Base-by-base conservation (phyloP, 1,140 invertebrate genomes). In the Sweltsa coloradensis region DNA sequence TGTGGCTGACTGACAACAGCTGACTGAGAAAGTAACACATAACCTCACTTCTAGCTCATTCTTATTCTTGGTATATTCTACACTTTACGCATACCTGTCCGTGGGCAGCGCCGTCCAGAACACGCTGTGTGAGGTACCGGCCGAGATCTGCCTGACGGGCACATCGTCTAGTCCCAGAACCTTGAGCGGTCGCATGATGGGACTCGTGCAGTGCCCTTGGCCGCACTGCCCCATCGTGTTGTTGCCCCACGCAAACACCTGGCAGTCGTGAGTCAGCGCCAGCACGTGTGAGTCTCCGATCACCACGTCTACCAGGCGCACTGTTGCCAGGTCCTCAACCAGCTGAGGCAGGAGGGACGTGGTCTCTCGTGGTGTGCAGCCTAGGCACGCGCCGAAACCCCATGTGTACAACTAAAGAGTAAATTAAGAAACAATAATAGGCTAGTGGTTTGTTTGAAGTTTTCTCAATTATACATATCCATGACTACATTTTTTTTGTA, bases 161-260 rank as follows among this genome's bases (percentile, higher is more conserved):
- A 74, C 66, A 1, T 71, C 71, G 14, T 74, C 74, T 11, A 83
- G 57, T 3, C 76, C 76, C 34, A 75, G 60, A 0, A 83, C 78
- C 54, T 77, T 69, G 9, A 69, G 64, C 16, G 80, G 78, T 53
- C 71, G 62, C 37, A 71, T 72, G 13, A 82, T 71, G 3, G 75
- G 76, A 29, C 73, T 76, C 9, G 73, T 76, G 2, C 71, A 71
- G 59, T 81, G 78, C 6, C 79, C 79, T 56, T 78, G 74, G 13
- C 79, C 79, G 63, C 78, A 81, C 55, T 83, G 80, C 0, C 81
- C 81, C 66, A 80, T 78, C 24, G 76, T 72, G 66, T 81, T 82
- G 49, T 75, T 75, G 26, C 80, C 81, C 80, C 80, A 83, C 2
- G 79, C 75, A 39, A 57, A 66, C 5, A 66, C 62, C 45, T 64